These are phyloP conservation scores for Dermolepida albohirtum DNA, from an alignment of 2,888 invertebrate species.

Conservation along the genomic window DNA sequence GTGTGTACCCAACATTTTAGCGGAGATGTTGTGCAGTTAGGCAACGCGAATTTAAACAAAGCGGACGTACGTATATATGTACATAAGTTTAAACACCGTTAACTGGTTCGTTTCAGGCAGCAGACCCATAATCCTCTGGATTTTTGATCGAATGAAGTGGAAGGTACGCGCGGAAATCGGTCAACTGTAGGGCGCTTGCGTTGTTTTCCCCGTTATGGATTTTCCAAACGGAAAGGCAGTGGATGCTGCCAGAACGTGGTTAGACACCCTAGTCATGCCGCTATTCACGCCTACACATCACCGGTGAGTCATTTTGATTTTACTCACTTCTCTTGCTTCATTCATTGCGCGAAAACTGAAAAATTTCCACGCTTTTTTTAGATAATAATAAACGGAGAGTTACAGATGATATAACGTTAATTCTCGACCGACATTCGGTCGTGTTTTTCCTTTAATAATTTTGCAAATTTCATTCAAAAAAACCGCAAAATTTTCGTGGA, in stretches of 20 bases:
- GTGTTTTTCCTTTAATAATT: too few relatives aligned
- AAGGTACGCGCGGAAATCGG: constrained; percentile 21
- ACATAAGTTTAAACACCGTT: not conserved
- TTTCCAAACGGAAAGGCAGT: constrained; percentile 50
- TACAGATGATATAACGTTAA: not conserved
- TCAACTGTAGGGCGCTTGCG: constrained; percentile 44
- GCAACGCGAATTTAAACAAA: too few relatives aligned
- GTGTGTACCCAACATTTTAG: too few relatives aligned
- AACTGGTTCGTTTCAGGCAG: constrained; percentile 1
- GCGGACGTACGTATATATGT: too few relatives aligned
- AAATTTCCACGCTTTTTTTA: too few relatives aligned
- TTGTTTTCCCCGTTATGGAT: constrained; percentile 51
- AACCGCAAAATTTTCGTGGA: not conserved
- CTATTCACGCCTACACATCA: constrained; percentile 45
- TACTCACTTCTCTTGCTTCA: constrained; percentile 19
- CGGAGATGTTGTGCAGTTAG: too few relatives aligned
- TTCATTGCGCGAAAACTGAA: not conserved
- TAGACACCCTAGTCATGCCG: constrained; percentile 49
- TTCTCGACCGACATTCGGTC: not conserved
- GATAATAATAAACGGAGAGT: too few relatives aligned
- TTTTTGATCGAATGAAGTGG: constrained; percentile 16
- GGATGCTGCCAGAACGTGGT: constrained; percentile 51
- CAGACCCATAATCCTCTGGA: constrained; percentile 1
- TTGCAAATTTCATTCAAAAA: not conserved
- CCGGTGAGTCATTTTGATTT: constrained; percentile 48